Base-by-base conservation (phyloP, 2,113 vertebrate genomes). In the Trematomus loennbergii region DNA sequence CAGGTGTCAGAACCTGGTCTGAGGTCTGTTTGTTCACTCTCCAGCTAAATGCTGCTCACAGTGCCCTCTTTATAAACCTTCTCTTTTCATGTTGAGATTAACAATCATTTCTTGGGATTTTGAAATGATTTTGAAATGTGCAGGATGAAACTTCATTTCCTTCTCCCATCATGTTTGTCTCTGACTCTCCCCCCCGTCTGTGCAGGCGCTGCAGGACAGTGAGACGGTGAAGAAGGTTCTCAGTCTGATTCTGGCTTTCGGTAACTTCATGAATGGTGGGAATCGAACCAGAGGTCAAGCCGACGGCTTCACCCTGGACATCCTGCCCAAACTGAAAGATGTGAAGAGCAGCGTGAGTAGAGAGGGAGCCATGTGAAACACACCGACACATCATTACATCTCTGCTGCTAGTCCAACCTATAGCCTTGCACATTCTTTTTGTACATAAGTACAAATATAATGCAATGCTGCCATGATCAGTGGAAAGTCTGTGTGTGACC, bases 181-280 rank as follows among this genome's bases (percentile, higher is more conserved):
- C 25, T 29, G 25, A 29, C 25, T 0, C 25, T 3, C 25, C 25
- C 25, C 25, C 25, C 25, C 25, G 9, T 66, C 12, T 48, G 8
- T 92, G 75, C 79, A 99, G 98, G 92, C 82, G 2, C 67, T 99
- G 66, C 95, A 96, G 91, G 96, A 94, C 73, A 94, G 96, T 16
- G 89, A 94, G 20, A 95, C 95, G 7, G 97, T 99, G 52, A 97
- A 96, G 93, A 90, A 91, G 50, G 92, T 99, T 43, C 91, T 99
- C 36, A 96, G 97, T 72, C 93, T 99, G 86, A 95, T 99, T 81
- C 96, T 99, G 81, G 97, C 97, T n/a, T 97, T 99, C 81, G 98
- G 98, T 43, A 99, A 99, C 93, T 99, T 96, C 86, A 99, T 99
- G 98, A 99, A 99, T 54, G 98, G 97, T 78, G 98, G 98, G 18